phyloP scores from a whole-genome alignment of 2,797 vertebrate genomes.

The Melanotaenia maccullochi region DNA sequence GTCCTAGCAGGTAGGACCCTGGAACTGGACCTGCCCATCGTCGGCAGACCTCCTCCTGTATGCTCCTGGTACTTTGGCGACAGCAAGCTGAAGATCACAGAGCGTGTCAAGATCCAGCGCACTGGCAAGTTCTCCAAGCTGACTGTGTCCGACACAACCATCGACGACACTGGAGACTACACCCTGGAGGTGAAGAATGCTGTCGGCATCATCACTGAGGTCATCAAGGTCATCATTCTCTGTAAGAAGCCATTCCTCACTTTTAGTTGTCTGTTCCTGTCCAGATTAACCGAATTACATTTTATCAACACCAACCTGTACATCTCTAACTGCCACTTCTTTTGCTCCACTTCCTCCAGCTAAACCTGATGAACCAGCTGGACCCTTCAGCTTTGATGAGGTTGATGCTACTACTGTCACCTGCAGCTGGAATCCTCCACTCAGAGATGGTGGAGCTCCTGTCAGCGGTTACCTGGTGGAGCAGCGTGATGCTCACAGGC shows the following conservation, averaged over 20 bases:
- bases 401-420: conserved; percentile 91
- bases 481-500: conserved; percentile 96
- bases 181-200: conserved; percentile 93
- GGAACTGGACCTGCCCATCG: conserved; percentile 90
- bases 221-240: conserved; percentile 93
- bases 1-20: conserved; percentile 91
- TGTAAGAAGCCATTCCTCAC: conserved; percentile 83
- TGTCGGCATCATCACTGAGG: conserved; percentile 88
- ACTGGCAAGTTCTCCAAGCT: conserved; percentile 89
- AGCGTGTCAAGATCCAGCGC: conserved; percentile 91
- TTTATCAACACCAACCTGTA: not conserved
- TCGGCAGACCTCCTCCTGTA: conserved; percentile 92
- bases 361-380: conserved; percentile 93
- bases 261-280: not conserved
- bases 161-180: conserved; percentile 93
- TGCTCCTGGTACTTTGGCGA: conserved; percentile 93
- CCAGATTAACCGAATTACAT: not conserved
- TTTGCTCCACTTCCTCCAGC: conserved; percentile 74
- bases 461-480: conserved; percentile 94
- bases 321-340: not conserved
- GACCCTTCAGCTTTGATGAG: conserved; percentile 92
- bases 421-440: conserved; percentile 93
- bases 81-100: conserved; percentile 89
- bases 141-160: conserved; percentile 91
- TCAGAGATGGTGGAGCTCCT: conserved; percentile 93